Percentiles rank a stretch among this genome's conserved stretches.
phyloP scores from a whole-genome alignment of 2,888 invertebrate species.

The Monoplex corrugatus region DNA sequence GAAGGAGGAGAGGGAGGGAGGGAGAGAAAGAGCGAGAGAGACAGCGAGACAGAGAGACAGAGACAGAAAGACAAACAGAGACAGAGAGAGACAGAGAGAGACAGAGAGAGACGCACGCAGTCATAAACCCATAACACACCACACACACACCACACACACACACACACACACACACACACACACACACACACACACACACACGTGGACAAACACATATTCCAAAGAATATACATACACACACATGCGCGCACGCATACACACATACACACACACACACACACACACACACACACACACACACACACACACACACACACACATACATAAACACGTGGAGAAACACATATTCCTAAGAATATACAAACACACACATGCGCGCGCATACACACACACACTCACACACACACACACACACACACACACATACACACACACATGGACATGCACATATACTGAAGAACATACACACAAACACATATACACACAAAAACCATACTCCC shows the following conservation, averaged over 20 bases:
- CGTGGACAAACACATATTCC: neutral
- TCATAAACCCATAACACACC: neutral
- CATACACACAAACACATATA: no score
- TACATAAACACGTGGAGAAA: neutral
- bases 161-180: neutral
- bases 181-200: neutral
- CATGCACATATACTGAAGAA: neutral
- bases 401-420: neutral
- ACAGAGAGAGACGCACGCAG: neutral
- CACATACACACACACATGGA: neutral
- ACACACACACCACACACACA: slow-evolving; percentile 3
- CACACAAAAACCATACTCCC: no score
- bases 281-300: slow-evolving; percentile 19
- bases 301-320: slow-evolving; percentile 9
- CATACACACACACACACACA: slow-evolving; percentile 13
- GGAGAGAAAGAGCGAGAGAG: neutral
- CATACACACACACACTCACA: neutral
- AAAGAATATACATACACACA: neutral
- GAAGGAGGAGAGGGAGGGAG: no score
- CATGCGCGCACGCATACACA: neutral
- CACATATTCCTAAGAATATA: neutral
- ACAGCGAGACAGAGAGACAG: neutral
- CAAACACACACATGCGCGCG: neutral
- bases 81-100: neutral
- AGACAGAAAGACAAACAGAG: neutral